Percentiles rank a stretch among this genome's conserved stretches.
Evolutionary conservation across 2,888 invertebrate genomes (phyloP).

Genomic region (Drosophila longiperda): DNA sequence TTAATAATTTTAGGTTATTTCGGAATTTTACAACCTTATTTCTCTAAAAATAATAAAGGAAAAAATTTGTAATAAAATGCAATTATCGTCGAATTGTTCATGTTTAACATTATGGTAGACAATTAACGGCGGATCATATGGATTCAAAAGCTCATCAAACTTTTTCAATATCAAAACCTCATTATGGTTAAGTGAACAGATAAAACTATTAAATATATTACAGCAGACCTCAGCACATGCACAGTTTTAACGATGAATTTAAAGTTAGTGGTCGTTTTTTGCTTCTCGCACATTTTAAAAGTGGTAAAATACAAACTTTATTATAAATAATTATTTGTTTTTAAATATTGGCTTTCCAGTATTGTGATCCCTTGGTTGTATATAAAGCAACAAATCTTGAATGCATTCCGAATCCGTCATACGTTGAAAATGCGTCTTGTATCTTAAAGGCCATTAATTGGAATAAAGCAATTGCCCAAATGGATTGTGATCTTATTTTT

Average conservation of each 20-base stretch:
- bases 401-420: constrained; percentile 17
- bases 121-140: no score
- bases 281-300: background rate
- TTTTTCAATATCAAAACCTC: no score
- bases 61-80: no score
- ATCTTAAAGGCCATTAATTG: constrained; percentile 47
- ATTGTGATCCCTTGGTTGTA: constrained; percentile 1
- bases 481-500: constrained; percentile 43
- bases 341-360: background rate
- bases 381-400: constrained; percentile 52
- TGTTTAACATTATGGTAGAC: no score
- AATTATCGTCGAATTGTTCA: no score
- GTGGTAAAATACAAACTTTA: constrained; percentile 12
- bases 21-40: no score
- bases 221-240: fast-evolving
- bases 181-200: background rate
- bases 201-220: background rate
- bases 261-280: background rate
- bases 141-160: no score
- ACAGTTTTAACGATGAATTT: background rate
- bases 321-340: background rate
- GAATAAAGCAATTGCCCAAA: constrained; percentile 43
- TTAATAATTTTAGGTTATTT: no score
- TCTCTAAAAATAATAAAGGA: no score
- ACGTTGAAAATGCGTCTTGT: constrained; percentile 28